A percentile compares a stretch with the other conserved stretches of the same genome.
phyloP scores from a whole-genome alignment of 2,797 vertebrate species.

The Neostethus bicornis region DNA sequence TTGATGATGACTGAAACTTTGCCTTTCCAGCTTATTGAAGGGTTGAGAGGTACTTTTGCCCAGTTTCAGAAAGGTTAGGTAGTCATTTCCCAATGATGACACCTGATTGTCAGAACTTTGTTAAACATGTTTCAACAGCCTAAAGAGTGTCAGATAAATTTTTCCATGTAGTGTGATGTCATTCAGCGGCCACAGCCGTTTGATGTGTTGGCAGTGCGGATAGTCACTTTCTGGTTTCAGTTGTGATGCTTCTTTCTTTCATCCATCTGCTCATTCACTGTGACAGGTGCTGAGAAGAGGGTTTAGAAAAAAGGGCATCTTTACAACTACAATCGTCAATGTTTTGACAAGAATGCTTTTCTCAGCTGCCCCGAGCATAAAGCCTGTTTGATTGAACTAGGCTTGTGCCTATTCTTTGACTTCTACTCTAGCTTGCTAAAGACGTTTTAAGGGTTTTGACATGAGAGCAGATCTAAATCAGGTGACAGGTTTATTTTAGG shows the following conservation, averaged over 20 bases:
- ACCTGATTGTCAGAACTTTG: slow-evolving; percentile 45
- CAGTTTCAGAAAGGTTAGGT: slow-evolving; percentile 44
- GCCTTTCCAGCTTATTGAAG: slow-evolving; percentile 23
- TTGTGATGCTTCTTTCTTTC: slow-evolving; percentile 54
- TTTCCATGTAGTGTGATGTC: slow-evolving; percentile 55
- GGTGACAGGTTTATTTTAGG: slow-evolving; percentile 38
- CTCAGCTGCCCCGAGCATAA: slow-evolving; percentile 45
- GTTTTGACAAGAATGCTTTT: slow-evolving; percentile 64
- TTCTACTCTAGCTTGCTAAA: slow-evolving; percentile 19
- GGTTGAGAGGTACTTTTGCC: slow-evolving; percentile 21
- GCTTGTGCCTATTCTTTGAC: slow-evolving; percentile 36
- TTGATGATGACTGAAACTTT: slow-evolving; percentile 16
- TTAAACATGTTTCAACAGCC: slow-evolving; percentile 45
- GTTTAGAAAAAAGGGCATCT: slow-evolving; percentile 38
- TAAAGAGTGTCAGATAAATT: slow-evolving; percentile 31
- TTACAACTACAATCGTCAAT: slow-evolving; percentile 51
- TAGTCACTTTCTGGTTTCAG: slow-evolving; percentile 56
- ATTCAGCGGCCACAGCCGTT: slow-evolving; percentile 47
- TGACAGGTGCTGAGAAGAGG: slow-evolving; percentile 64
- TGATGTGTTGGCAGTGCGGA: slow-evolving; percentile 52
- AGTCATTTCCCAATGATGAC: slow-evolving; percentile 51
- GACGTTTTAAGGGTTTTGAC: slow-evolving; percentile 24
- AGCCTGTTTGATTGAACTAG: slow-evolving; percentile 47
- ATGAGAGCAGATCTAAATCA: slow-evolving; percentile 29
- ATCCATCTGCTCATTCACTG: slow-evolving; percentile 57